Conservation (phyloP, 2,888 invertebrate genomes). For the Agelastica alni region DNA sequence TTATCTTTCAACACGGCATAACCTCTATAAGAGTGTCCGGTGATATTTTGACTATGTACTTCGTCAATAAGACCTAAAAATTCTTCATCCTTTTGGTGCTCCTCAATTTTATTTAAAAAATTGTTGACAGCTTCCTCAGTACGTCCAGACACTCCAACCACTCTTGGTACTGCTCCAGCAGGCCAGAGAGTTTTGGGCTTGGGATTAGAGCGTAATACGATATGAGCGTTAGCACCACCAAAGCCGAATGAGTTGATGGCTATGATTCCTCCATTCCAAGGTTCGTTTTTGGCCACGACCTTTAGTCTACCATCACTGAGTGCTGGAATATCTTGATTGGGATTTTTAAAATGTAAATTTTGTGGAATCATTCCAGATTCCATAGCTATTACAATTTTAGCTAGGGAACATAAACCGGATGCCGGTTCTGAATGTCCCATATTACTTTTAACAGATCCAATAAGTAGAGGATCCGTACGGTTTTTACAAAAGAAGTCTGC, state of each 20-base stretch:
- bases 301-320: slow-evolving; percentile 86
- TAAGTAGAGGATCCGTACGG: slow-evolving; percentile 76
- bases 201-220: slow-evolving; percentile 80
- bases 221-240: slow-evolving; percentile 96
- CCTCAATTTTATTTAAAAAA: slow-evolving; percentile 67
- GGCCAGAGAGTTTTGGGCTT: slow-evolving; percentile 67
- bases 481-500: slow-evolving; percentile 88
- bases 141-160: slow-evolving; percentile 82
- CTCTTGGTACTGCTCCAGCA: slow-evolving; percentile 65
- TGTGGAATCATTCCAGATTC: slow-evolving; percentile 86
- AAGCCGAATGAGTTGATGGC: slow-evolving; percentile 98
- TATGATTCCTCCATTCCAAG: slow-evolving; percentile 89
- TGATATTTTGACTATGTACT: slow-evolving; percentile 70
- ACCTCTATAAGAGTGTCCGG: slow-evolving; percentile 80
- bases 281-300: slow-evolving; percentile 81
- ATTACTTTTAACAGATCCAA: slow-evolving; percentile 97
- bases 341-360: slow-evolving; percentile 85
- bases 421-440: slow-evolving; percentile 98
- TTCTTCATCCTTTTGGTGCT: slow-evolving; percentile 69
- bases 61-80: slow-evolving; percentile 77
- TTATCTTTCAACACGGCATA: slow-evolving; percentile 71
- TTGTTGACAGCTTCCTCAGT: slow-evolving; percentile 76
- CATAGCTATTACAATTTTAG: slow-evolving; percentile 92
- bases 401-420: slow-evolving; percentile 87
- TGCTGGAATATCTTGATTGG: slow-evolving; percentile 92